Base-by-base conservation (phyloP, 1,140 invertebrate species). In the Ridgeia piscesae region DNA sequence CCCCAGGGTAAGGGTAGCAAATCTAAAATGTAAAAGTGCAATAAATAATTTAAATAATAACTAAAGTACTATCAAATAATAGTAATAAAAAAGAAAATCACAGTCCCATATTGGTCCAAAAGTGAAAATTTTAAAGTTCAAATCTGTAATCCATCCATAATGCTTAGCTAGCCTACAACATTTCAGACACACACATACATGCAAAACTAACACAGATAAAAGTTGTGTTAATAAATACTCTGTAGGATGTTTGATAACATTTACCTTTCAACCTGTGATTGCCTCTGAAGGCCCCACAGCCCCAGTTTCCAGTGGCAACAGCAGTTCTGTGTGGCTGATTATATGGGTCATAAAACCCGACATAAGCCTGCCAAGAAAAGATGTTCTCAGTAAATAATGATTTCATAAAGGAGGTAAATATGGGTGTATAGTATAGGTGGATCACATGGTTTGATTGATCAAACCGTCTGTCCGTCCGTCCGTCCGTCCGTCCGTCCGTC, bases 291-390 rank as follows among this genome's bases (percentile, higher is more conserved):
- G 98, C 99, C 1, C 99, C 99, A 96, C 99, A 99, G 6, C 99
- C 99, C 99, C 99, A 99, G 96, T 99, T 99, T 48, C 99, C 99
- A 0, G 99, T 99, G 6, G 98, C 98, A 17, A 99, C 97, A 6
- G 97, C 97, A 27, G 58, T 77, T 21, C 17, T 77, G 58, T 21
- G 4, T 9, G 2, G 6, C 58, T 77, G 58, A 77, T 77, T 77
- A 77, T 77, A 77, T 4, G 58, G 58, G 58, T 77, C 58, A 77
- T 77, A 77, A 77, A 77, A 77, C 58, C 58, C 58, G 27, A 77
- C 58, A 21, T 77, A 77, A 31, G 58, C 58, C 58, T 77, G 58
- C 58, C 58, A 77, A 77, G 11, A 1, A 77, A 77, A 77, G n/a
- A n/a, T n/a, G 6, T 77, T 27, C 58, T 77, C 58, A 77, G 27